phyloP scores from a whole-genome alignment of 2,888 invertebrate genomes.

The Dugesia japonica region DNA sequence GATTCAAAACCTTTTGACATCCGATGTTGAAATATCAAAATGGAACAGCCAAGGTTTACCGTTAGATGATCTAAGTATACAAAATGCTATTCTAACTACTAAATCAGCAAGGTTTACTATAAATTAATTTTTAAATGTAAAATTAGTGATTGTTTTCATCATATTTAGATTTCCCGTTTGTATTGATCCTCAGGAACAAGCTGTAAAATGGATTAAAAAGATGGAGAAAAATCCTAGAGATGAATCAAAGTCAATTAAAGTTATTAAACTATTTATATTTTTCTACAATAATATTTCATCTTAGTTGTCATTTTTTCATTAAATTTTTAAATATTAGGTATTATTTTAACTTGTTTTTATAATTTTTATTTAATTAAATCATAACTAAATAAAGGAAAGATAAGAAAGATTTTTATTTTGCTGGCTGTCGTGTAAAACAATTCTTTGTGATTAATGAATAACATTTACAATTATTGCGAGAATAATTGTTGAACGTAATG shows the following conservation, averaged over 20 bases:
- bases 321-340: background rate
- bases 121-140: background rate
- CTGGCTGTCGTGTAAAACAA: no score
- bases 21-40: slow-evolving; percentile 29
- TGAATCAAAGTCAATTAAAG: slow-evolving; percentile 30
- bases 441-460: no score
- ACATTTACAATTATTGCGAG: no score
- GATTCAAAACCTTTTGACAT: slow-evolving; percentile 17
- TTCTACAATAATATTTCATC: background rate
- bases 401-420: no score
- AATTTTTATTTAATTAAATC: background rate
- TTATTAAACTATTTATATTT: background rate
- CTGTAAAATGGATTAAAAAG: slow-evolving; percentile 35
- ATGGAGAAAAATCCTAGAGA: slow-evolving; percentile 34
- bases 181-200: slow-evolving; percentile 36
- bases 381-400: no score
- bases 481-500: no score
- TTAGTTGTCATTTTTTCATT: background rate
- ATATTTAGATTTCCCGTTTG: slow-evolving; percentile 36
- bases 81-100: slow-evolving; percentile 35
- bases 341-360: background rate
- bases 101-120: slow-evolving; percentile 25
- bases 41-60: slow-evolving; percentile 36
- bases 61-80: slow-evolving; percentile 35
- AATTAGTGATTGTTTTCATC: no score